phyloP scores from a whole-genome alignment of 2,797 vertebrate species.

The Coregonus suidteri region DNA sequence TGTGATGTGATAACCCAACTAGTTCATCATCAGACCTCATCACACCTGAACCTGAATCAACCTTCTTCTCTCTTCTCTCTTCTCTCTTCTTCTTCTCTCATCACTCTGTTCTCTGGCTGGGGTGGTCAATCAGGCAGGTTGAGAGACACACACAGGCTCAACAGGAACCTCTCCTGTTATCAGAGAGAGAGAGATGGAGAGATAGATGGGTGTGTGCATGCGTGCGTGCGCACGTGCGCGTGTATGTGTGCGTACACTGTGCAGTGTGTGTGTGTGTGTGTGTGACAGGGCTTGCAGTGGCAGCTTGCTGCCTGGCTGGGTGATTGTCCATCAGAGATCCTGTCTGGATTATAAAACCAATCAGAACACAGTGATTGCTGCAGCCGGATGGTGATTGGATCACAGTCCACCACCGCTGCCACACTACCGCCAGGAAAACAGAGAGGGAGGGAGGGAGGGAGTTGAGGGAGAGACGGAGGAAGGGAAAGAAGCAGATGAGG shows the following conservation, averaged over 20 bases:
- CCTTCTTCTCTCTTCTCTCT: slow-evolving; percentile 24
- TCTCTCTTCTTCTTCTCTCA: not conserved
- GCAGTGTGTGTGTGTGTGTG: not conserved
- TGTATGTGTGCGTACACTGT: no score
- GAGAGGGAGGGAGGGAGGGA: no score
- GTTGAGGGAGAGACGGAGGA: no score
- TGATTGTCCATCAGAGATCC: slow-evolving; percentile 75
- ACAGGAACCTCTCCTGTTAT: not conserved
- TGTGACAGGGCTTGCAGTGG: not conserved
- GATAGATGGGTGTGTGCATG: slow-evolving; percentile 8
- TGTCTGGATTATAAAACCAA: slow-evolving; percentile 79
- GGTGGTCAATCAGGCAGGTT: not conserved
- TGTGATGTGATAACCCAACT: no score
- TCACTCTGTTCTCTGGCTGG: slow-evolving; percentile 5
- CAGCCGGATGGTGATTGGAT: slow-evolving; percentile 71
- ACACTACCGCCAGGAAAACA: no score
- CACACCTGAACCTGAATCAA: slow-evolving; percentile 21
- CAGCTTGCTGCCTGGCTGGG: slow-evolving; percentile 33
- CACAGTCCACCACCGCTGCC: slow-evolving; percentile 35
- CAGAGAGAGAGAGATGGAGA: not conserved
- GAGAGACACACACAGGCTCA: not conserved
- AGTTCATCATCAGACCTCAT: not conserved
- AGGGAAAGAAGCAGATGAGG: not conserved
- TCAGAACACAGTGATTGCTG: slow-evolving; percentile 75
- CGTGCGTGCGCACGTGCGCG: not conserved